Evolutionary conservation across 2,797 vertebrate species (phyloP), one percentile per base, ranked within the genome.

Genomic region (Cryptoblepharus egeriae): DNA sequence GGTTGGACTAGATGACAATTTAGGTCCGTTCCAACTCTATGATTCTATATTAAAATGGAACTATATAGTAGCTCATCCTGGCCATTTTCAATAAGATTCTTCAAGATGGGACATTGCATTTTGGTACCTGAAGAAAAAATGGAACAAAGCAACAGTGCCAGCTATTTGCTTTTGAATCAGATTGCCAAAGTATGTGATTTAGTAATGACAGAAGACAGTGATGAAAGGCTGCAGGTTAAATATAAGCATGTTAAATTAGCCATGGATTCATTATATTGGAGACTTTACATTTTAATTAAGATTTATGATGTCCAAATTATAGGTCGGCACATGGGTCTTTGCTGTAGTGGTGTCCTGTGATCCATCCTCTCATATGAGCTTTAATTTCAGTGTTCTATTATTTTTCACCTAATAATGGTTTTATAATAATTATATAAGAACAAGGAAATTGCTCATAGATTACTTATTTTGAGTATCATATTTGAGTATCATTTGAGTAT

Each of bases 1-100:
- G 39, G 39, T 42, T 42, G 39, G 39, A 42, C 39, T 42, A 42
- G 39, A 42, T 4, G 39, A 4, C 4, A 9, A 4, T 42, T 42
- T 42, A 42, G 9, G 39, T 42, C 4, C 39, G 4, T 9, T 42
- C 39, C 39, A 42, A 42, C 39, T 42, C 9, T 42, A 42, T 42
- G 4, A 42, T 42, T 4, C 39, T 42, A 91, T 93, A 83, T 92
- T 88, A 90, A 88, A 85, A 73, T 92, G 92, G 95, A 96, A 97
- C 95, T 95, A 95, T 91, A 90, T 96, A 95, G 94, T 94, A 94
- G 86, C 89, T 93, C 95, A 91, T 96, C 92, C 87, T 90, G 93
- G 95, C 95, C 92, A 89, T 85, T 90, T 89, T 93, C 92, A 96
- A 90, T 96, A 96, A 96, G 85, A 76, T 90, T 95, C 95, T 94